These are phyloP conservation scores for Apamea sordens DNA, from an alignment of 2,888 invertebrate species.

Conservation along the genomic window DNA sequence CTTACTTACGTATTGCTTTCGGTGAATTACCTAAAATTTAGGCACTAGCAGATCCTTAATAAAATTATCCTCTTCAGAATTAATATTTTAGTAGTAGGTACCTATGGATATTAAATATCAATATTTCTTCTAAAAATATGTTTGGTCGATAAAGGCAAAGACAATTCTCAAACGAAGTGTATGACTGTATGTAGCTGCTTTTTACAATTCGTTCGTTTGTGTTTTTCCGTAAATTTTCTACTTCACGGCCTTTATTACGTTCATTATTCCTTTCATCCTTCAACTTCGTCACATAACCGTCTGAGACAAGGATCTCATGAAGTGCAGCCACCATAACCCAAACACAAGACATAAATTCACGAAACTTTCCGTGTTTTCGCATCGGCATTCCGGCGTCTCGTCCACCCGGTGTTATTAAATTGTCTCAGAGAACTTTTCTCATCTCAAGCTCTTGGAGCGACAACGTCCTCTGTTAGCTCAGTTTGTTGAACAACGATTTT, in stretches of 20 bases:
- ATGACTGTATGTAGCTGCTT: background rate
- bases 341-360: slow-evolving; percentile 64
- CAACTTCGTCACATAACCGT: slow-evolving; percentile 23
- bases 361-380: slow-evolving; percentile 72
- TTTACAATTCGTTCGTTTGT: background rate
- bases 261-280: slow-evolving; percentile 9
- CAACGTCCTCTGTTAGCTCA: slow-evolving; percentile 72
- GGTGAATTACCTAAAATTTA: background rate
- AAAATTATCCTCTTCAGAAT: background rate
- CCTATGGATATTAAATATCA: background rate
- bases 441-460: slow-evolving; percentile 74
- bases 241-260: background rate
- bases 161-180: background rate
- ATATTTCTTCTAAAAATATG: background rate
- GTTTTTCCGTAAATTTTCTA: background rate
- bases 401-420: slow-evolving; percentile 85
- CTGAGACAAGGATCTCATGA: slow-evolving; percentile 50
- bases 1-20: background rate
- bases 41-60: background rate
- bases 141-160: background rate
- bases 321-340: slow-evolving; percentile 51
- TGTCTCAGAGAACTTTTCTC: slow-evolving; percentile 86
- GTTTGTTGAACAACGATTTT: slow-evolving; percentile 69
- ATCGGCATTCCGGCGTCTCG: slow-evolving; percentile 74
- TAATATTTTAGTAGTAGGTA: background rate